Percentiles rank a stretch among this genome's conserved stretches.
Conservation (phyloP, 35 echinoderm and acorn worm species). For the Stichopus chloronotus region DNA sequence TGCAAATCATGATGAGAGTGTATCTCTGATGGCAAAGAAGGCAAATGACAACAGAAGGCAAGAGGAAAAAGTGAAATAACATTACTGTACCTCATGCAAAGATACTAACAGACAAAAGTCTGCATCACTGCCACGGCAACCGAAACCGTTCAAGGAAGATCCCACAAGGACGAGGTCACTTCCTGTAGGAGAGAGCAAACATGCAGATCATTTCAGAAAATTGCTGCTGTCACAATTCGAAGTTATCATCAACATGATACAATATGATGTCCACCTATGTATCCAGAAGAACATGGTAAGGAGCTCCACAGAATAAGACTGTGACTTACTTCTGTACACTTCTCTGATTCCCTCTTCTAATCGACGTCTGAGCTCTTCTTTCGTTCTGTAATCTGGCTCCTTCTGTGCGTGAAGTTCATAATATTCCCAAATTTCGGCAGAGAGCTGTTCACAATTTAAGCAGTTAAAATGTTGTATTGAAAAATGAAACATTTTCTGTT, state of each 20-base stretch:
- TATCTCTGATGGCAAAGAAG: background rate
- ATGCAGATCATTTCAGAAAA: background rate
- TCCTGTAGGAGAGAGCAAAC: conserved; percentile 44
- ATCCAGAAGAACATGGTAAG: too few species aligned
- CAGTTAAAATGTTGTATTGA: too few species aligned
- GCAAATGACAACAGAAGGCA: background rate
- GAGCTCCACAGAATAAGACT: too few species aligned
- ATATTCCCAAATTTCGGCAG: conserved; percentile 31
- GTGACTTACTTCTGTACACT: conserved; percentile 29
- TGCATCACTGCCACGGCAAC: conserved; percentile 83
- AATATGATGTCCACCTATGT: too few species aligned
- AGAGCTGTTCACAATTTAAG: background rate
- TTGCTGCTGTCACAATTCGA: too few species aligned
- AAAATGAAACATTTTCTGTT: background rate
- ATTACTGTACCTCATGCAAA: conserved; percentile 57
- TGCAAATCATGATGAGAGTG: too few species aligned
- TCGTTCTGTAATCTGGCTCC: background rate
- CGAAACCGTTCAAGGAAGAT: conserved; percentile 92
- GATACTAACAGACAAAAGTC: conserved; percentile 89
- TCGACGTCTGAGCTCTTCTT: conserved; percentile 24
- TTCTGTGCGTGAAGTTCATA: conserved; percentile 3
- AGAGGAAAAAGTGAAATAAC: background rate
- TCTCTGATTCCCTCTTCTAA: conserved; percentile 36
- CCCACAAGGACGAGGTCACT: conserved; percentile 76
- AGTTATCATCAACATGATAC: too few species aligned